Conservation (phyloP, 53 echinoderm and acorn worm genomes). For the Henricia sp. region DNA sequence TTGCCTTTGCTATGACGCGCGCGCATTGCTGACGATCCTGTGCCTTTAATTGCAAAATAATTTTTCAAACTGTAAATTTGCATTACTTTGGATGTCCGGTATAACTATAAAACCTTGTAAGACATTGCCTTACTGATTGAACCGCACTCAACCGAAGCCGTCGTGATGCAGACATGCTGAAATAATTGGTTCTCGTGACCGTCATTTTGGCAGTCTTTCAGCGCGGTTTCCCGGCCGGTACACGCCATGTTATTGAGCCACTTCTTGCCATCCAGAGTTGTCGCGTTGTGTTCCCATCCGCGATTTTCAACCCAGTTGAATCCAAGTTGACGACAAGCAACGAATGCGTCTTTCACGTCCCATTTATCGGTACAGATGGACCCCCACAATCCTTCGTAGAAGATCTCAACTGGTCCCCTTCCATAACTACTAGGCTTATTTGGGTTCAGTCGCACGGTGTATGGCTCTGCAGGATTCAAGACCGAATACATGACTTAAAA, state of each 20-base stretch:
- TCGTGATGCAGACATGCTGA: background rate
- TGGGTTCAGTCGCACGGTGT: too few species aligned
- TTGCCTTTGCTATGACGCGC: too few species aligned
- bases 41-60: too few species aligned
- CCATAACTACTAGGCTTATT: too few species aligned
- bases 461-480: too few species aligned
- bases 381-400: slow-evolving; percentile 11
- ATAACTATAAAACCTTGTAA: too few species aligned
- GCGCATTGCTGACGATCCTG: too few species aligned
- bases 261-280: background rate
- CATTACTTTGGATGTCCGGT: too few species aligned
- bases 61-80: too few species aligned
- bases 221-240: background rate
- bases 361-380: background rate
- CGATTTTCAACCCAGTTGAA: slow-evolving; percentile 4
- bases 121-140: background rate
- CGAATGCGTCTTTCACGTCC: background rate
- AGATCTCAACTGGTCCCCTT: slow-evolving; percentile 1
- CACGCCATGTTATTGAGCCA: slow-evolving; percentile 1
- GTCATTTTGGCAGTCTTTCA: background rate
- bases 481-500: too few species aligned
- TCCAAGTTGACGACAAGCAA: background rate
- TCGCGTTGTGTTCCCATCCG: background rate
- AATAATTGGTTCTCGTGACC: background rate
- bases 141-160: background rate